These are phyloP conservation scores for Pygocentrus nattereri DNA, from an alignment of 2,797 vertebrate species.

Conservation along the genomic window DNA sequence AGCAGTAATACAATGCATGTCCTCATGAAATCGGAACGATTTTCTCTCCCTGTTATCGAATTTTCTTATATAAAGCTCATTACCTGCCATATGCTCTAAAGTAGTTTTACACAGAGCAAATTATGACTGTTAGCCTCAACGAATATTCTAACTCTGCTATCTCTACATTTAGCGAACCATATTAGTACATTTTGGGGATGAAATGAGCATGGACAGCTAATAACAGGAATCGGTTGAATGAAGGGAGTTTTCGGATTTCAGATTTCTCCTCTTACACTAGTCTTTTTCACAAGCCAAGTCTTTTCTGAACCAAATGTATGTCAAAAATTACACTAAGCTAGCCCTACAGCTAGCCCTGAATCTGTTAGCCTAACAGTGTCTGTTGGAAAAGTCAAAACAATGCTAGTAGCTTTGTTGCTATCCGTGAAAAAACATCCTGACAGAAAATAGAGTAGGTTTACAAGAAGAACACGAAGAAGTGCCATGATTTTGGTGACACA, in stretches of 20 bases:
- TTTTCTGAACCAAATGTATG: conserved; percentile 1
- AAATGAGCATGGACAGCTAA: neutral
- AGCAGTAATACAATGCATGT: neutral
- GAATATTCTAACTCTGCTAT: neutral
- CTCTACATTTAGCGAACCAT: neutral
- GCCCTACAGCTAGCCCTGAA: conserved; percentile 1
- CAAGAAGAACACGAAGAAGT: conserved; percentile 15
- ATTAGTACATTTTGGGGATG: neutral
- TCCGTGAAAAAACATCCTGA: neutral
- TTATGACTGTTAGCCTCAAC: conserved; percentile 56
- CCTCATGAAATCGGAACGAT: neutral
- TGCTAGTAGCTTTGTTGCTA: neutral
- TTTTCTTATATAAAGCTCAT: conserved; percentile 29
- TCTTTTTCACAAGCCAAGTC: neutral
- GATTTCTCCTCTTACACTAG: neutral
- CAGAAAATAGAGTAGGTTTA: conserved; percentile 16
- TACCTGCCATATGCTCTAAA: conserved; percentile 43
- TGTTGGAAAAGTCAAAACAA: neutral
- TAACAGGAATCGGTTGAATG: neutral
- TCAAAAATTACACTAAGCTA: neutral
- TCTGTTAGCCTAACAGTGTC: neutral
- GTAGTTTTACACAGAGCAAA: conserved; percentile 34
- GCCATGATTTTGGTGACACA: conserved; percentile 35
- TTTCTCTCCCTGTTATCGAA: neutral
- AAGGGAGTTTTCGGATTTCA: neutral